Evolutionary conservation across 2,797 vertebrate species (phyloP), one percentile per base, ranked within the genome.

Genomic region (Alfaro cultratus): DNA sequence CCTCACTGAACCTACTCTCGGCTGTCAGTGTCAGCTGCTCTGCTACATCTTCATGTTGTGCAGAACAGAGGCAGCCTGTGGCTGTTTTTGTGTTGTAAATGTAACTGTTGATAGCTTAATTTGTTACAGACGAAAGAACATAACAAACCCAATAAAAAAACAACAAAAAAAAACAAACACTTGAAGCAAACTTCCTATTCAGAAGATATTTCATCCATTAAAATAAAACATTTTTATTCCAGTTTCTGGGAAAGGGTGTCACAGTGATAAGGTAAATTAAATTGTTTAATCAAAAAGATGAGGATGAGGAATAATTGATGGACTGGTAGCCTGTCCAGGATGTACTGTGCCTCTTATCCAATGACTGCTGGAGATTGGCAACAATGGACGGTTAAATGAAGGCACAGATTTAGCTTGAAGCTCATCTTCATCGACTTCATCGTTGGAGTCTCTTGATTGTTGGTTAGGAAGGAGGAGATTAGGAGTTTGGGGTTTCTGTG

Each of bases 1-100:
- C 79, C 88, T 87, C 90, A 84, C 89, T 45, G 83, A 85, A 76
- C 83, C 83, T 72, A 34, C 79, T 86, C 80, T 51, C 16, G 80
- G 77, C 75, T 85, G 86, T 85, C 83, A 74, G 76, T 45, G 81
- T 88, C 82, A 77, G 85, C 75, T 0, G 45, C 49, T 75, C 78
- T 79, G 80, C 86, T 88, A 89, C 34, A 86, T 89, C 85, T 70
- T 49, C n/a, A 86, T 81, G 73, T 79, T 81, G 31, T 76, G 77
- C 21, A 64, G 71, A 83, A 77, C 49, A 45, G 76, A 73, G 75
- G 64, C 16, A 77, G 51, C 70, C 55, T 9, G 60, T 34, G 62
- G 23, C 31, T 41, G 39, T 43, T 80, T 86, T 84, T 75, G 21
- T 62, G 67, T 79, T 68, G 31, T 62, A 80, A 87, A 76, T 76